Percentiles rank a stretch among this genome's conserved stretches.
phyloP scores from a whole-genome alignment of 1,140 invertebrate genomes.

The Oncopeltus fasciatus region DNA sequence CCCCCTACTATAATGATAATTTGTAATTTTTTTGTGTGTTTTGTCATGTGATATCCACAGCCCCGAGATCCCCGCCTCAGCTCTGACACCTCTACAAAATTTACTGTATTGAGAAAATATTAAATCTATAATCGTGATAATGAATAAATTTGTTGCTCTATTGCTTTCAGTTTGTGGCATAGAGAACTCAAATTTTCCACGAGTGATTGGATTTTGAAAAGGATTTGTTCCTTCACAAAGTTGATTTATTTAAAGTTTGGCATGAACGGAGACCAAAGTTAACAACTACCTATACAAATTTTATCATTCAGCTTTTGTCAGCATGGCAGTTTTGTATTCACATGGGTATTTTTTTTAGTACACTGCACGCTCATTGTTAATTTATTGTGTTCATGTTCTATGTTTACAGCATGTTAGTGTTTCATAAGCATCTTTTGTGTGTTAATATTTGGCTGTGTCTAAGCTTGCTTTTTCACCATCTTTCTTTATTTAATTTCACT shows the following conservation, averaged over 20 bases:
- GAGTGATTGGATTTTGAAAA: no score
- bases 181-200: no score
- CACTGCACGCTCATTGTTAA: not conserved
- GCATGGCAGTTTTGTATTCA: constrained; percentile 5
- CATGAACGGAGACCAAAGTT: not conserved
- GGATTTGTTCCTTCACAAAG: not conserved
- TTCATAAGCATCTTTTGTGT: constrained; percentile 4
- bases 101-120: not conserved
- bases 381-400: not conserved
- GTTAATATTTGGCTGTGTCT: not conserved
- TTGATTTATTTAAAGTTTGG: not conserved
- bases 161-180: no score
- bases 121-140: no score
- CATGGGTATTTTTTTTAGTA: not conserved
- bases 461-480: not conserved
- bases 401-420: constrained; percentile 4
- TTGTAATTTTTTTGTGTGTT: not conserved
- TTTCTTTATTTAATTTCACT: no score
- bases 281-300: not conserved
- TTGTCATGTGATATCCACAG: not conserved
- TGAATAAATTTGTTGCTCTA: no score
- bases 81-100: not conserved
- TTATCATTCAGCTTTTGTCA: not conserved
- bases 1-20: not conserved
- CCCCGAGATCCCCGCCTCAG: constrained; percentile 4